Evolutionary conservation across 2,797 vertebrate genomes (phyloP), one percentile per base, ranked within the genome.

Genomic region (Siniperca scherzeri): DNA sequence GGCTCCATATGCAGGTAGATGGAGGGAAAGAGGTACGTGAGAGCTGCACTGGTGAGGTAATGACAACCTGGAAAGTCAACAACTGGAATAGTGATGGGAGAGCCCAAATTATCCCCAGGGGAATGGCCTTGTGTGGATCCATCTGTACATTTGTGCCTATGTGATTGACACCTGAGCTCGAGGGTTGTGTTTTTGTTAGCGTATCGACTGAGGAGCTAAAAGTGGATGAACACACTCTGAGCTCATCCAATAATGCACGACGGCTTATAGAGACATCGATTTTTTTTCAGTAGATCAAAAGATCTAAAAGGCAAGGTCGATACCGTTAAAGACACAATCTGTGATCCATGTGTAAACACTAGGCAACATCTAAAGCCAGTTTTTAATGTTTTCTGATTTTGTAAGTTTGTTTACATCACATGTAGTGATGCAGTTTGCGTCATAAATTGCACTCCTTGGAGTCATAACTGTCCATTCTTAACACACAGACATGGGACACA

Each of bases 121-220:
- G 68, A 66, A 30, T 0, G 33, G 22, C 33, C 16, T 60, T 0
- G 19, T 52, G 72, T 25, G 48, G 60, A 57, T 85, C 74, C 57
- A 27, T 66, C 75, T 3, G 59, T 33, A 7, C 42, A 73, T 66
- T 27, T 42, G 77, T 59, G 66, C 52, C 59, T 10, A 21, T 8
- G 57, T 84, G 87, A 73, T 61, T 84, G 80, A 85, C 80, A 78
- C 64, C 56, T 22, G 50, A 83, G 77, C 81, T 60, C 0, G 0
- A 75, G 73, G 79, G 59, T 56, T 71, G 71, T 83, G 75, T 86
- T 87, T 89, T 74, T 80, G 72, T 80, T 53, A 27, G 62, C 53
- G 27, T 83, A 89, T 91, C 1, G 90, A 91, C 84, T 25, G 77
- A 55, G 68, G 30, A 80, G 86, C 83, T 79, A 33, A 87, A 83